A percentile compares a stretch with the other conserved stretches of the same genome.
Conservation (phyloP, 2,113 vertebrate genomes). For the Arenaria interpres region DNA sequence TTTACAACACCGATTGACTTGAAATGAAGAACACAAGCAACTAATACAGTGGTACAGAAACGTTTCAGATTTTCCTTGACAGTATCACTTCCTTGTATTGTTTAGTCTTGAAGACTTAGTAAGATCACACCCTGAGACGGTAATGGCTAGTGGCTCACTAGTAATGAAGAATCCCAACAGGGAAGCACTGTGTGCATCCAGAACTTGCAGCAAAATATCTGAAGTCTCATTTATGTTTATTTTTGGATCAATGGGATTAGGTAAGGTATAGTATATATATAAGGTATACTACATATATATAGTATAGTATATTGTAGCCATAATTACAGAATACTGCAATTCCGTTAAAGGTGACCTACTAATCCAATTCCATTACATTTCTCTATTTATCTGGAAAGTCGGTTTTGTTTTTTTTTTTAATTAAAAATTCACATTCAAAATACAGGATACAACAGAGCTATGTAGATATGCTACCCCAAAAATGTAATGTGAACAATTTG, state of each 20-base stretch:
- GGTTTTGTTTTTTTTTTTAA: fast-evolving
- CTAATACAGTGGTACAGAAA: not conserved
- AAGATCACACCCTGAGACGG: not conserved
- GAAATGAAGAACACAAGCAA: not conserved
- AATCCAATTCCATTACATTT: not conserved
- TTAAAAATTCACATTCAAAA: not conserved
- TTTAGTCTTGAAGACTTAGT: not conserved
- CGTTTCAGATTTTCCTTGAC: not conserved
- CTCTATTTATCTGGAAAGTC: not conserved
- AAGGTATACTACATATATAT: too few relatives aligned
- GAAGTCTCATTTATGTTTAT: not conserved
- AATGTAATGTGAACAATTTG: not conserved
- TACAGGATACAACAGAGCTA: not conserved
- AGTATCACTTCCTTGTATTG: not conserved
- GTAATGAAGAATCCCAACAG: not conserved
- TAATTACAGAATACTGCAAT: not conserved
- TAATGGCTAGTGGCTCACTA: not conserved
- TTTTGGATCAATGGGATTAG: not conserved
- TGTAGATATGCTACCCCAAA: not conserved
- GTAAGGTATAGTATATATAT: too few relatives aligned
- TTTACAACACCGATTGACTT: not conserved
- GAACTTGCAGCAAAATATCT: not conserved
- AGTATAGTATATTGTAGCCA: not conserved
- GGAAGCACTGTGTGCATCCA: not conserved
- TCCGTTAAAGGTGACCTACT: not conserved